phyloP scores from a whole-genome alignment of 1,140 invertebrate genomes.

The Pissodes strobi region DNA sequence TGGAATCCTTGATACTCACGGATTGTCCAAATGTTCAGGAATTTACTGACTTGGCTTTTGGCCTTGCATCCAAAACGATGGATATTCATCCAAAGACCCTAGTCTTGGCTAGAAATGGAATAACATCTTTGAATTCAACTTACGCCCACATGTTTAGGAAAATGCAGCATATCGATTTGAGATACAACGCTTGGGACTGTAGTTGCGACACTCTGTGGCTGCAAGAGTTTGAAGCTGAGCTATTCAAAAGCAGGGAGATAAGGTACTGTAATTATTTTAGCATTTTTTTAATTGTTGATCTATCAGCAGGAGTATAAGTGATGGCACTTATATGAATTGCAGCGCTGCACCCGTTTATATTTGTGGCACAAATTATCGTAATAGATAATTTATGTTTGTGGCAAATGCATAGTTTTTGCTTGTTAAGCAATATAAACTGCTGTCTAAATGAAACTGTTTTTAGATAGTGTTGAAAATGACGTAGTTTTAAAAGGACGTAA shows the following conservation, averaged over 20 bases:
- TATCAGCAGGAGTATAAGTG: no score
- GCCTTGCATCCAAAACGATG: constrained; percentile 40
- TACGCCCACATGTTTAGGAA: constrained; percentile 47
- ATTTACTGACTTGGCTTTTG: constrained; percentile 50
- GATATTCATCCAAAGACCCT: constrained; percentile 40
- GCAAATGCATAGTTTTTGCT: no score
- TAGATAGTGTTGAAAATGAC: no score
- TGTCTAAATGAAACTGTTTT: no score
- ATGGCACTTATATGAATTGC: no score
- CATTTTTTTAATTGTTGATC: no score
- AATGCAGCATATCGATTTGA: constrained; percentile 46
- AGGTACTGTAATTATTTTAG: no score
- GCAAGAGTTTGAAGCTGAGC: constrained; percentile 37
- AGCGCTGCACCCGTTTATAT: no score
- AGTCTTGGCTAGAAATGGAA: constrained; percentile 46
- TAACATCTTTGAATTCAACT: constrained; percentile 46
- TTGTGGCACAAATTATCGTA: no score
- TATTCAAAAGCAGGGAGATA: constrained; percentile 40
- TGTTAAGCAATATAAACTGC: no score
- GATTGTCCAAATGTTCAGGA: constrained; percentile 45
- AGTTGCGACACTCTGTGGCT: constrained; percentile 52
- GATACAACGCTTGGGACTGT: constrained; percentile 50
- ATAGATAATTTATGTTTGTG: no score
- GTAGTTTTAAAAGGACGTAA: no score
- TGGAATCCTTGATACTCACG: constrained; percentile 47